phyloP scores from a whole-genome alignment of 2,113 vertebrate species.

The Gallinago jamesoni region DNA sequence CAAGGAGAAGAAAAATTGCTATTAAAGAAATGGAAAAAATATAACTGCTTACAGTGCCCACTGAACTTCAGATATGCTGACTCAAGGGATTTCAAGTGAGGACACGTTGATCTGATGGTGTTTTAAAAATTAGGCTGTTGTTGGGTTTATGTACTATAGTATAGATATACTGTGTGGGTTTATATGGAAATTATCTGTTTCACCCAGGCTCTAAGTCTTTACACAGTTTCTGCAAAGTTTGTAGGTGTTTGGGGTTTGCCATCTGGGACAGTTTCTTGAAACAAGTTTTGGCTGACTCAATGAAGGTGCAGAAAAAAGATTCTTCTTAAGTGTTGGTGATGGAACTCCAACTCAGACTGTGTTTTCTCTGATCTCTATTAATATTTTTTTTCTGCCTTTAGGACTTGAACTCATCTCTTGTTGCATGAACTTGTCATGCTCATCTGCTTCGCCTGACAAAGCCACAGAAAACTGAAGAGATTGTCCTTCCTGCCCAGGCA shows the following conservation, averaged over 20 bases:
- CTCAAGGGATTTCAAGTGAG: background rate
- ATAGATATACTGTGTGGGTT: background rate
- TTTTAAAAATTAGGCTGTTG: background rate
- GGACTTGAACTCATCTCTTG: background rate
- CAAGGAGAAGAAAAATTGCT: background rate
- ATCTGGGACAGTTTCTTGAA: background rate
- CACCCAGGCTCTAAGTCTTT: background rate
- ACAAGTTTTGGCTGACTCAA: background rate
- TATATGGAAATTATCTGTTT: background rate
- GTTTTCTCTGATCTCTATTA: background rate
- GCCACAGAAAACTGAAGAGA: background rate
- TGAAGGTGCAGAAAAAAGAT: background rate
- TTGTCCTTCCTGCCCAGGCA: background rate
- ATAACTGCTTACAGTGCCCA: background rate
- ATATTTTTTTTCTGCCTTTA: background rate
- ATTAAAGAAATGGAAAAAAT: background rate
- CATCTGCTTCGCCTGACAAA: background rate
- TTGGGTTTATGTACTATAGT: background rate
- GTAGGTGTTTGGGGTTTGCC: background rate
- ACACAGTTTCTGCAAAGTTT: background rate
- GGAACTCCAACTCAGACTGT: background rate
- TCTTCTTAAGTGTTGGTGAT: background rate
- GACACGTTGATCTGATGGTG: background rate
- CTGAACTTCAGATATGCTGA: background rate
- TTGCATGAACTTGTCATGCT: background rate